Conservation (phyloP, 1,140 invertebrate species). For the Stegodyphus mimosarum region DNA sequence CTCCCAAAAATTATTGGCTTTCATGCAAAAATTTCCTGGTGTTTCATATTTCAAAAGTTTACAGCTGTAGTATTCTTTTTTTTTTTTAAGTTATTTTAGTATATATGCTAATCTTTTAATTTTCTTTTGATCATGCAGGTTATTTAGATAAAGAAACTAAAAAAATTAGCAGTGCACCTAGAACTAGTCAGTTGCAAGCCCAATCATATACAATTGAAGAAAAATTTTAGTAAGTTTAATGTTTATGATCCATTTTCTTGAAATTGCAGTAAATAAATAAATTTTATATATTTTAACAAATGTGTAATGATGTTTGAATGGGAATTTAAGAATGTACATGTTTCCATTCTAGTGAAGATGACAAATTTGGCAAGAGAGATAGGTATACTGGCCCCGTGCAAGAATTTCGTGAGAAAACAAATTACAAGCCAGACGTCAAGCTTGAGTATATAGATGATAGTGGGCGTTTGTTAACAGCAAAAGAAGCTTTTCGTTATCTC, state of each 20-base stretch:
- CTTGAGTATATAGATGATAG: slow-evolving; percentile 98
- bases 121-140: slow-evolving; percentile 66
- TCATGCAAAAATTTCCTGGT: too few species aligned
- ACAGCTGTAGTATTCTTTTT: too few species aligned
- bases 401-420: slow-evolving; percentile 94
- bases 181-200: slow-evolving; percentile 82
- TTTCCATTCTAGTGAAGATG: slow-evolving; percentile 78
- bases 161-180: slow-evolving; percentile 75
- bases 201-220: slow-evolving; percentile 98
- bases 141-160: slow-evolving; percentile 87
- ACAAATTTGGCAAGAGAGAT: slow-evolving; percentile 76
- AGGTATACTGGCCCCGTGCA: slow-evolving; percentile 85
- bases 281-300: too few species aligned
- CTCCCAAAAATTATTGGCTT: too few species aligned
- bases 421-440: slow-evolving; percentile 95
- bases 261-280: too few species aligned
- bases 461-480: slow-evolving; percentile 87
- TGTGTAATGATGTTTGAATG: too few species aligned
- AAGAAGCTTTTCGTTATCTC: slow-evolving; percentile 90
- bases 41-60: too few species aligned
- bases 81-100: too few species aligned
- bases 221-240: slow-evolving; percentile 73
- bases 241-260: not conserved
- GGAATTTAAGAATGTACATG: not conserved
- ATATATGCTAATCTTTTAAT: too few species aligned